These are phyloP conservation scores for Anoura caudifer DNA, from an alignment of 2,113 vertebrate species.

Conservation along the genomic window DNA sequence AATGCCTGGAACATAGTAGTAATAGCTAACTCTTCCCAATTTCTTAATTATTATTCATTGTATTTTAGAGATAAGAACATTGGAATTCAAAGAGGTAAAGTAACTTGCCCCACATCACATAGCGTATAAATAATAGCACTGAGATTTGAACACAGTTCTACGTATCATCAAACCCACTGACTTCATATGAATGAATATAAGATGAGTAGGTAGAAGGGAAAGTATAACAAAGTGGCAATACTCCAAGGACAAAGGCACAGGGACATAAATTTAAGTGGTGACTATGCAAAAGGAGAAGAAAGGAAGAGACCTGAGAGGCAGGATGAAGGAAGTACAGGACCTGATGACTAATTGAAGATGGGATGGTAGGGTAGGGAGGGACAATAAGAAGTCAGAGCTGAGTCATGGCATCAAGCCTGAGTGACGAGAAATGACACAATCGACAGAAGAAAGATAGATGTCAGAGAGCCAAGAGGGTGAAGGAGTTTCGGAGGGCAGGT, in stretches of 20 bases:
- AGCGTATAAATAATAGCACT: not conserved
- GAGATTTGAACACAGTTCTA: not conserved
- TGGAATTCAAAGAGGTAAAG: not conserved
- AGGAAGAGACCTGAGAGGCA: not conserved
- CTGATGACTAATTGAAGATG: slow-evolving; percentile 42
- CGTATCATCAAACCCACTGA: not conserved
- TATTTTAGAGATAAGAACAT: not conserved
- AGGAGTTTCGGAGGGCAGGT: not conserved
- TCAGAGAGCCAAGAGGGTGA: slow-evolving; percentile 6
- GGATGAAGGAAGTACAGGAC: slow-evolving; percentile 11
- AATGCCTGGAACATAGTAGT: not conserved
- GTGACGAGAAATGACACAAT: slow-evolving; percentile 26
- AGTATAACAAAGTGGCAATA: not conserved
- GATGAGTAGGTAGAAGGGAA: not conserved
- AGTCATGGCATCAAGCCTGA: slow-evolving; percentile 44
- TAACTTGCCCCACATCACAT: not conserved
- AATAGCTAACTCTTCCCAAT: not conserved
- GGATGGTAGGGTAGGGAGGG: not conserved
- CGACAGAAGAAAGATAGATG: slow-evolving; percentile 40
- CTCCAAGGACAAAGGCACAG: not conserved
- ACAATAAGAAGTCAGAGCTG: slow-evolving; percentile 19
- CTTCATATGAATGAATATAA: not conserved
- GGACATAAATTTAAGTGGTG: slow-evolving; percentile 30
- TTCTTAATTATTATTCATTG: not conserved
- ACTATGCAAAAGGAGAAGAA: slow-evolving; percentile 1